These are phyloP conservation scores for Drosophila arizonae DNA, from an alignment of 1,140 invertebrate genomes.

Conservation along the genomic window DNA sequence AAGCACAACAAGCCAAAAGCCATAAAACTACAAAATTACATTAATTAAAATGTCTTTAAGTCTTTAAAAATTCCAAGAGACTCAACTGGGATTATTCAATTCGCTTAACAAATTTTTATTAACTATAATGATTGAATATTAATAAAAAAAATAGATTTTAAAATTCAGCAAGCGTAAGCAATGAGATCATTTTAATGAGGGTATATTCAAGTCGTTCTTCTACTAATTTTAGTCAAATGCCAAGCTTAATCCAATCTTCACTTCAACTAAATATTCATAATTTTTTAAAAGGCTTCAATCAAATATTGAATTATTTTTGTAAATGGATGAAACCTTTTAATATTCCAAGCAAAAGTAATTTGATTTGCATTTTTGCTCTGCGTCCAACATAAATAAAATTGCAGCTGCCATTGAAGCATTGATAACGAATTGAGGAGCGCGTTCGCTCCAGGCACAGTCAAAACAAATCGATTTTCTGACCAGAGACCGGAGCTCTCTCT, in stretches of 20 bases:
- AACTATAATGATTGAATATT: background rate
- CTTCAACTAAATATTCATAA: too few species aligned
- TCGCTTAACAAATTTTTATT: background rate
- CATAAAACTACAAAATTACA: background rate
- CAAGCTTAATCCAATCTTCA: too few species aligned
- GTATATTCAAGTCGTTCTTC: too few species aligned
- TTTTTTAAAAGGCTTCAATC: too few species aligned
- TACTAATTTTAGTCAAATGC: too few species aligned
- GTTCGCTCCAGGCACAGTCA: slow-evolving; percentile 33
- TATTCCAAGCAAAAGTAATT: too few species aligned
- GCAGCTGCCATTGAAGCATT: background rate
- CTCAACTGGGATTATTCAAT: background rate
- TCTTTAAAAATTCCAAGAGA: background rate
- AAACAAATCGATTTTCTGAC: slow-evolving; percentile 63
- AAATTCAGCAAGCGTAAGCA: background rate
- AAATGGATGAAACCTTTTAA: too few species aligned
- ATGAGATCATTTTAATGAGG: background rate
- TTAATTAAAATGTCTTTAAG: background rate
- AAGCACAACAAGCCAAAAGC: background rate
- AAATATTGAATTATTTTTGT: too few species aligned
- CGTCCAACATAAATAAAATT: background rate
- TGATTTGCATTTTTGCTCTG: too few species aligned
- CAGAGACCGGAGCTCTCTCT: slow-evolving; percentile 13
- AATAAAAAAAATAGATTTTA: background rate
- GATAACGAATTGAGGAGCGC: background rate